phyloP scores from a whole-genome alignment of 2,888 invertebrate species.

The Coenonympha arcania region DNA sequence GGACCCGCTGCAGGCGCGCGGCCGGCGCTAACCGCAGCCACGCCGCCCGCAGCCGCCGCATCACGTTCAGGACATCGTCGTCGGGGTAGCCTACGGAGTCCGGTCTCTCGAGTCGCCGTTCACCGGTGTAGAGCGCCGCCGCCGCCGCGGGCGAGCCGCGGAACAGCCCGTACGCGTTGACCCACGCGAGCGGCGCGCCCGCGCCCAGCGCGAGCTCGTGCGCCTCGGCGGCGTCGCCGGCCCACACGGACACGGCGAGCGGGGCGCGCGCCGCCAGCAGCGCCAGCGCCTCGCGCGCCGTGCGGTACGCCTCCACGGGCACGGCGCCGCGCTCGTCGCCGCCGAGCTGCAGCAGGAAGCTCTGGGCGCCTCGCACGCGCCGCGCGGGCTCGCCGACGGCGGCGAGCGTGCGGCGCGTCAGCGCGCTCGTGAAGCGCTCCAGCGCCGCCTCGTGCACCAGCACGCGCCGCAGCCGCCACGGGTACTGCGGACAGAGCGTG shows the following conservation, averaged over 20 bases:
- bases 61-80: too few relatives aligned
- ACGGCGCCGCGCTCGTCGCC: slow-evolving; percentile 27
- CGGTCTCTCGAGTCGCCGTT: too few relatives aligned
- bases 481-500: slow-evolving; percentile 36
- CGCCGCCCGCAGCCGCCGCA: not conserved
- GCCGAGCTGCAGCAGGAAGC: slow-evolving; percentile 22
- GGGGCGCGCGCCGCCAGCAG: slow-evolving; percentile 30
- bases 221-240: slow-evolving; percentile 38
- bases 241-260: slow-evolving; percentile 45
- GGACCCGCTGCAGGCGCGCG: not conserved
- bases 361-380: slow-evolving; percentile 25
- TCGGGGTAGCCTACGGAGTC: not conserved
- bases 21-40: not conserved
- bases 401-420: slow-evolving; percentile 30
- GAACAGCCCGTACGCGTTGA: slow-evolving; percentile 42
- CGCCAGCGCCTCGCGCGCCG: slow-evolving; percentile 43
- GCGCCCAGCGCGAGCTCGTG: slow-evolving; percentile 41
- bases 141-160: slow-evolving; percentile 34
- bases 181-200: slow-evolving; percentile 37
- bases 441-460: slow-evolving; percentile 47
- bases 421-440: slow-evolving; percentile 35
- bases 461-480: slow-evolving; percentile 42
- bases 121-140: slow-evolving; percentile 19
- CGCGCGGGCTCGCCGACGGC: not conserved
- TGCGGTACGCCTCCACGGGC: slow-evolving; percentile 45